phyloP scores from a whole-genome alignment of 2,888 invertebrate species.

The Catonia carolina region DNA sequence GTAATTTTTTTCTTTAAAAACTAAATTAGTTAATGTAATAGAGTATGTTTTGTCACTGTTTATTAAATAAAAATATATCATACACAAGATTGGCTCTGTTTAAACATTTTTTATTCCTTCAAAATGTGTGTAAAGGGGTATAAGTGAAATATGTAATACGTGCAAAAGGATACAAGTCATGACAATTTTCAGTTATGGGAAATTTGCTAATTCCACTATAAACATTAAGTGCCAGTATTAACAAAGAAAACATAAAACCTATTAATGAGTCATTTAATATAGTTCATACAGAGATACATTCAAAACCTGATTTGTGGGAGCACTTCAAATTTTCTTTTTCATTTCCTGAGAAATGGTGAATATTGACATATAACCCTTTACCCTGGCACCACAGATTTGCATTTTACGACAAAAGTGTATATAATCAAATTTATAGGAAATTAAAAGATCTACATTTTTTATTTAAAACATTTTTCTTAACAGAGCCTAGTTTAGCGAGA shows the following conservation, averaged over 20 bases:
- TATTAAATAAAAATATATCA: too few relatives aligned
- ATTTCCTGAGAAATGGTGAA: background rate
- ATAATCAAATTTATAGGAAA: too few relatives aligned
- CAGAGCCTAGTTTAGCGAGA: too few relatives aligned
- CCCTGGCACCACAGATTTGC: conserved; percentile 2
- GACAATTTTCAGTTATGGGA: background rate
- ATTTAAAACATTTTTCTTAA: too few relatives aligned
- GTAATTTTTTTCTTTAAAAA: too few relatives aligned
- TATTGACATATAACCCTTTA: background rate
- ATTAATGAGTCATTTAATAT: background rate
- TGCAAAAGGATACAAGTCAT: background rate
- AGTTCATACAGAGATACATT: background rate
- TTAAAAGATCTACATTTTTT: too few relatives aligned
- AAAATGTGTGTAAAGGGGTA: background rate
- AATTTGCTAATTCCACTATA: background rate
- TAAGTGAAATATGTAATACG: background rate
- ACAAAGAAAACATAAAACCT: background rate
- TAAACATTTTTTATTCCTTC: background rate
- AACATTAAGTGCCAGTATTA: background rate
- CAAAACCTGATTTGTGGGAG: background rate
- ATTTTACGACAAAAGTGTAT: too few relatives aligned
- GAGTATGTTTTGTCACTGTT: too few relatives aligned
- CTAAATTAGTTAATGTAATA: too few relatives aligned
- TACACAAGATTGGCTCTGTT: too few relatives aligned
- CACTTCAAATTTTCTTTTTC: background rate